These are phyloP conservation scores for Empidonax traillii DNA, from an alignment of 2,113 vertebrate genomes.

Conservation along the genomic window DNA sequence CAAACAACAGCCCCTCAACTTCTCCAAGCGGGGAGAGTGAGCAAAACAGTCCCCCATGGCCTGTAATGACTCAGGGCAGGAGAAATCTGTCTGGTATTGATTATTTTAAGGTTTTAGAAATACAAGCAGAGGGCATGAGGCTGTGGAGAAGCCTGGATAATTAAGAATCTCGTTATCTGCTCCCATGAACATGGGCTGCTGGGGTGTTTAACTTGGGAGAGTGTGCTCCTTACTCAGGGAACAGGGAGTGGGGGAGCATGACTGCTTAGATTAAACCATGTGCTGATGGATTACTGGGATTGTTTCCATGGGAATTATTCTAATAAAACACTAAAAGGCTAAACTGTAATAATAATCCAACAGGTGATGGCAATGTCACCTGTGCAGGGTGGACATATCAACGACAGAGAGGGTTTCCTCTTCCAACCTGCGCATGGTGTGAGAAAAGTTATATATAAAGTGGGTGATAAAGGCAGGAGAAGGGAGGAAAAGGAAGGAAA, in stretches of 20 bases:
- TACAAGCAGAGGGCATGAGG: neutral
- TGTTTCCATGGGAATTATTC: neutral
- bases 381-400: neutral
- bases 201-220: neutral
- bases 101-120: neutral
- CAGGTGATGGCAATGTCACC: neutral
- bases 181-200: neutral
- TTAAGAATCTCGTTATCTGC: neutral
- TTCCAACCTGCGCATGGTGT: rapidly evolving
- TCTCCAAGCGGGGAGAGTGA: neutral
- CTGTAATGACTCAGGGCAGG: neutral
- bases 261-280: neutral
- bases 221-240: neutral
- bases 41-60: neutral
- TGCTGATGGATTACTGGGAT: neutral
- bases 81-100: neutral
- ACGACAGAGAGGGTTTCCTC: neutral
- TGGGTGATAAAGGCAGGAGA: neutral
- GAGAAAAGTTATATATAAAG: rapidly evolving
- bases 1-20: neutral
- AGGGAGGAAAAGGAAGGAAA: neutral
- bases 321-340: neutral
- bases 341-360: neutral
- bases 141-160: neutral
- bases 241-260: neutral